Evolutionary conservation across 2,113 vertebrate species (phyloP).

Genomic region (Lycaon pictus): DNA sequence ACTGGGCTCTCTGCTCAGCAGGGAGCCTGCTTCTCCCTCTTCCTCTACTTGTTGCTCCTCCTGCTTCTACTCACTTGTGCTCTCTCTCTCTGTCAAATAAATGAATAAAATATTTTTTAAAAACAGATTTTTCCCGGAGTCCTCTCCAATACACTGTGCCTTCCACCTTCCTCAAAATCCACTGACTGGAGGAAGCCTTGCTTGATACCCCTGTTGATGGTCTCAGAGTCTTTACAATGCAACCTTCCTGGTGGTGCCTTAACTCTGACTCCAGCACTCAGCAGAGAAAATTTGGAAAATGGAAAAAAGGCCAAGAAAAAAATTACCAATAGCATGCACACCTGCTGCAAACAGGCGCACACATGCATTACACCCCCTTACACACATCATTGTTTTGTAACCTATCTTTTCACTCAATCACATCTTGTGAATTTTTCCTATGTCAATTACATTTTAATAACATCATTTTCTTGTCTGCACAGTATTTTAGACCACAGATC

Average conservation of each 20-base stretch:
- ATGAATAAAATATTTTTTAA: neutral
- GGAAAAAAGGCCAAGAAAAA: conserved; percentile 7
- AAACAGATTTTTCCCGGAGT: neutral
- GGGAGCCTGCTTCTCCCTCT: too few species aligned
- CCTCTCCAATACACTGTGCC: neutral
- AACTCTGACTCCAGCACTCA: neutral
- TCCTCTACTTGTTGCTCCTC: too few species aligned
- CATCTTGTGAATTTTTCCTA: neutral
- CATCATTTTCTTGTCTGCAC: neutral
- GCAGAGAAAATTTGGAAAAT: conserved; percentile 32
- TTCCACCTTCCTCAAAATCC: conserved; percentile 47
- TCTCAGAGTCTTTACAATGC: neutral
- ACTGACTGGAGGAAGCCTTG: conserved; percentile 18
- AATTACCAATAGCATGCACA: neutral
- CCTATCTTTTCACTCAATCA: conserved; percentile 21
- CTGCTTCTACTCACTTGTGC: too few species aligned
- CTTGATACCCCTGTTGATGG: neutral
- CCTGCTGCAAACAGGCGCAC: neutral
- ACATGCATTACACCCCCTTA: neutral
- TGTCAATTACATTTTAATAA: neutral
- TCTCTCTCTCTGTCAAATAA: too few species aligned
- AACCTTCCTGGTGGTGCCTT: neutral
- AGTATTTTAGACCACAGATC: neutral
- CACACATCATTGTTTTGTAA: neutral
- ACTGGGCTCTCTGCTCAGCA: too few species aligned